Conservation (phyloP, 2,888 invertebrate species). For the Pasiphila rectangulata region DNA sequence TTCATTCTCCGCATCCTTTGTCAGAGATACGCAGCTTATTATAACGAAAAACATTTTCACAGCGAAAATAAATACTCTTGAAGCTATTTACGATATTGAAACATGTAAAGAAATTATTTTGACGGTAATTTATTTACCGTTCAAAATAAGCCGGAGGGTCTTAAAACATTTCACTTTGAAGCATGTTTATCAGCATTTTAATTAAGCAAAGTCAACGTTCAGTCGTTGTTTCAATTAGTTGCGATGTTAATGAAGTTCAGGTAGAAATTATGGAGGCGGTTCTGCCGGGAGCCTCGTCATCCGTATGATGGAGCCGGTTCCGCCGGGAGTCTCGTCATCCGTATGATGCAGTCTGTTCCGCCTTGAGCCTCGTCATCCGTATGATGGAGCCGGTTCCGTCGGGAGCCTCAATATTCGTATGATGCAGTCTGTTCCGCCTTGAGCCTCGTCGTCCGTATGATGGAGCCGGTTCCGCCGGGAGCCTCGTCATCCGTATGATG, state of each 20-base stretch:
- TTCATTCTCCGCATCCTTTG: background rate
- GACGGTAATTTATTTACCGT: background rate
- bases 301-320: no score
- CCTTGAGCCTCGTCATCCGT: no score
- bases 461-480: no score
- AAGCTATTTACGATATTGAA: conserved; percentile 19
- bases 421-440: no score
- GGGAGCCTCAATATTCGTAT: no score
- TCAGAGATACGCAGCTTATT: conserved; percentile 21
- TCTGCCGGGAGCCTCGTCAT: background rate
- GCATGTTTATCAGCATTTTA: background rate
- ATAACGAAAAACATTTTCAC: conserved; percentile 19
- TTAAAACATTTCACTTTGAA: background rate
- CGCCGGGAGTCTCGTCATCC: no score
- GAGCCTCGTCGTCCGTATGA: no score
- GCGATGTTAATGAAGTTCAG: background rate
- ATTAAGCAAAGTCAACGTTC: conserved; percentile 2
- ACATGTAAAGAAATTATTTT: conserved; percentile 20
- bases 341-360: no score
- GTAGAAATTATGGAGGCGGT: background rate
- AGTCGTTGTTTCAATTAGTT: conserved; percentile 1
- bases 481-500: no score
- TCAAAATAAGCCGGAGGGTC: no score
- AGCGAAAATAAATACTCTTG: conserved; percentile 20
- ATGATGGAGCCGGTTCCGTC: no score